Evolutionary conservation across 2,797 vertebrate species (phyloP), one percentile per base, ranked within the genome.

Genomic region (Scyliorhinus canicula): DNA sequence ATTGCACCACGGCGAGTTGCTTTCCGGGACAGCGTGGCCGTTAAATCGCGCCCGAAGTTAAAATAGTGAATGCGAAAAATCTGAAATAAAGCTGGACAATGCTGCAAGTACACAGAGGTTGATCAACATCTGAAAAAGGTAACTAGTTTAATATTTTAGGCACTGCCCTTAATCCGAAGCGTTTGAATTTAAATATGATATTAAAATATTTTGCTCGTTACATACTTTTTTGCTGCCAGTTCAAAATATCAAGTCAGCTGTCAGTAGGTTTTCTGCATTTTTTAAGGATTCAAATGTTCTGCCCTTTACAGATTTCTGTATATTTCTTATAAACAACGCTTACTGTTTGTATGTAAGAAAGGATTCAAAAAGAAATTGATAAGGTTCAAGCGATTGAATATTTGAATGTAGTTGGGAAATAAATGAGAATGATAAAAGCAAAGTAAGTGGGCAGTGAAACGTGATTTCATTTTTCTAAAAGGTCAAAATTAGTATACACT

Each of bases 401-500:
- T 91, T 91, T 65, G 88, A 91, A 91, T 91, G 40, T 91, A 44
- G 57, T 57, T 65, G n/a, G 8, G 88, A 91, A 91, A 91, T 91
- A 91, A 91, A 91, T 91, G 88, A 91, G 88, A 91, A 63, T 63
- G 60, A 91, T 91, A 65, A 91, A 91, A 91, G 57, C 88, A 91
- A 91, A 91, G n/a, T 65, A 91, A 91, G 88, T 91, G 88, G 88
- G 60, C 40, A 91, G 88, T 91, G 88, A 91, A 91, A 65, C 88
- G 60, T 91, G 88, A 91, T 91, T 91, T 91, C 88, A 91, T 91
- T 91, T 91, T 91, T 91, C 88, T 40, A 91, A 91, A 91, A 91
- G 88, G 88, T 91, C 88, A 91, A 50, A 65, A 91, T 91, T 91
- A 65, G 88, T 91, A 91, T 91, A 91, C 88, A 65, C 88, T 65